These are phyloP conservation scores for Scaptodrosophila latifasciaeformis DNA, from an alignment of 2,888 invertebrate species.

Conservation along the genomic window DNA sequence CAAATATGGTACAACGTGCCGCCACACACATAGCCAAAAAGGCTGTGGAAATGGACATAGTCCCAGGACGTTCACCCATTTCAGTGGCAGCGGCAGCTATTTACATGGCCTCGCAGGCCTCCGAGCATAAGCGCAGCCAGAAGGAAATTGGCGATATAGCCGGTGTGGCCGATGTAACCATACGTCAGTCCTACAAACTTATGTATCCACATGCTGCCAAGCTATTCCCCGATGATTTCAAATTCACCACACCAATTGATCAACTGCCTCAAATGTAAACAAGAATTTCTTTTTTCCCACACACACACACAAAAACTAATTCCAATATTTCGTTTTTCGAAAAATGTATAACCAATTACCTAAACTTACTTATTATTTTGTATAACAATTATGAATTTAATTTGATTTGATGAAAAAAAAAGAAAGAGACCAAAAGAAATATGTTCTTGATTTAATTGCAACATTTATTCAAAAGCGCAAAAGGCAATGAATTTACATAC, in stretches of 20 bases:
- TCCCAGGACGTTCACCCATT: constrained; percentile 97
- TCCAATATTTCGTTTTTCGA: background rate
- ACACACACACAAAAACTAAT: background rate
- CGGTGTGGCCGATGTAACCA: constrained; percentile 98
- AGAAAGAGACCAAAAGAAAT: no score
- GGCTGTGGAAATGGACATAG: constrained; percentile 97
- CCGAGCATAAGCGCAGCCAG: constrained; percentile 95
- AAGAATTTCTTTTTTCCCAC: no score
- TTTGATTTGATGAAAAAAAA: no score
- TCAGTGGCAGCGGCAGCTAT: constrained; percentile 99
- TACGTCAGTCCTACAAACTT: constrained; percentile 96
- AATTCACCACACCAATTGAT: constrained; percentile 95
- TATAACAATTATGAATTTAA: no score
- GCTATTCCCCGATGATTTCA: constrained; percentile 97
- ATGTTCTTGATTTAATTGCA: no score
- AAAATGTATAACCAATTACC: no score
- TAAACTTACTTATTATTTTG: no score
- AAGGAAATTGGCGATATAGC: constrained; percentile 99
- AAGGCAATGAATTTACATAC: constrained; percentile 1
- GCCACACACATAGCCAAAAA: constrained; percentile 98
- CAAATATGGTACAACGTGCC: constrained; percentile 92
- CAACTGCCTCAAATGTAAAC: constrained; percentile 89
- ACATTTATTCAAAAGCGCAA: constrained; percentile 6
- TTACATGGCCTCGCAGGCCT: constrained; percentile 99
- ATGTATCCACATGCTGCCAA: constrained; percentile 96